Evolutionary conservation across 2,113 vertebrate genomes (phyloP), one percentile per base, ranked within the genome.

Genomic region (Esox niger): DNA sequence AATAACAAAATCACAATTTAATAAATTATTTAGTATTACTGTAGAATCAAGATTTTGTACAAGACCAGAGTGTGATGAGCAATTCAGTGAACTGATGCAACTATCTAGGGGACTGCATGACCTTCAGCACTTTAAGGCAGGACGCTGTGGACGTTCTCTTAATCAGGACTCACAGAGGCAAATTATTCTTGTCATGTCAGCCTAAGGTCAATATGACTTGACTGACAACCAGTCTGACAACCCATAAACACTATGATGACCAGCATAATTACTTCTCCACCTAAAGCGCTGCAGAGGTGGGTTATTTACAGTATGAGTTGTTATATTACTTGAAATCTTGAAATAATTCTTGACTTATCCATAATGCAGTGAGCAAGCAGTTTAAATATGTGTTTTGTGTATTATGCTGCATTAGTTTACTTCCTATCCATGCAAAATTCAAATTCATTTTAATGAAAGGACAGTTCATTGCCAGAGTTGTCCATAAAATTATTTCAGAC

Each of bases 381-480:
- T n/a, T n/a, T n/a, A n/a, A n/a, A n/a, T n/a, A n/a, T n/a, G n/a
- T n/a, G n/a, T n/a, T n/a, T 13, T 43, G 38, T 43, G 17, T 15
- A 43, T 43, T 43, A 15, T 43, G 17, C 38, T 43, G 38, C 17
- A 15, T 43, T 15, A 17, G 38, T 66, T 23, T 0, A 2, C 35
- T 66, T 26, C 47, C 54, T 63, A 68, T 46, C 6, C 23, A 43
- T 46, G 23, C 26, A 54, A 21, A 65, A 52, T 43, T 46, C n/a
- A 20, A 29, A 20, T 54, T 65, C 49, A 49, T 26, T 77, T 67
- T 69, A 20, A 74, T 74, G 66, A 64, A 6, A 49, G 56, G 46
- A 78, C 58, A 69, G 56, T 70, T 76, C 49, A 32, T 60, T 65
- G 46, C 71, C n/a, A n/a, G n/a, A n/a, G n/a, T n/a, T n/a, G n/a